phyloP scores from a whole-genome alignment of 2,888 invertebrate genomes.

The Aphelenchoides bicaudatus region DNA sequence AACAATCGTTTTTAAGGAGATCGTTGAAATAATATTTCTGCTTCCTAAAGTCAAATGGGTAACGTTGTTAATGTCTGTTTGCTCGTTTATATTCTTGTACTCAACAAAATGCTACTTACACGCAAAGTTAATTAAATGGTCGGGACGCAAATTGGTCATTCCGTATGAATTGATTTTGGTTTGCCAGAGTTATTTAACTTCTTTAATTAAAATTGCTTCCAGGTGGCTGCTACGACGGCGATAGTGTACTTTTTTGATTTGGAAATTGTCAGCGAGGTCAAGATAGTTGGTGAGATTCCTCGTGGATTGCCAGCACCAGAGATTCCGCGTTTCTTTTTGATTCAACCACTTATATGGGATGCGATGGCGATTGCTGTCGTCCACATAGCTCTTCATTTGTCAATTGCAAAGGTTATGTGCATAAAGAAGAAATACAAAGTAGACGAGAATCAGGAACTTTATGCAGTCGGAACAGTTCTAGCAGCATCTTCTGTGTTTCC shows the following conservation, averaged over 20 bases:
- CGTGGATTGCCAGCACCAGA: slow-evolving; percentile 58
- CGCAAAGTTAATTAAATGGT: slow-evolving; percentile 22
- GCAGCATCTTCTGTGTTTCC: slow-evolving; percentile 67
- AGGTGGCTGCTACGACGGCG: slow-evolving; percentile 45
- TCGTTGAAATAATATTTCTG: slow-evolving; percentile 3
- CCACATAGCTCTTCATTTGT: slow-evolving; percentile 63
- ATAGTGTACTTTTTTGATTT: slow-evolving; percentile 59
- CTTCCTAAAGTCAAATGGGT: slow-evolving; percentile 14
- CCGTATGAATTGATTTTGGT: slow-evolving; percentile 35
- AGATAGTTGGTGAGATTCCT: slow-evolving; percentile 62
- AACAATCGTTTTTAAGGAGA: neutral
- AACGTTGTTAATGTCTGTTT: slow-evolving; percentile 11
- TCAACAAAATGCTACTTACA: slow-evolving; percentile 29
- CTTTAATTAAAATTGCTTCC: neutral
- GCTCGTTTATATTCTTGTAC: slow-evolving; percentile 25
- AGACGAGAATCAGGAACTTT: slow-evolving; percentile 34
- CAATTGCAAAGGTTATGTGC: slow-evolving; percentile 63
- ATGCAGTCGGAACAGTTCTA: slow-evolving; percentile 65
- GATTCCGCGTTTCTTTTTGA: slow-evolving; percentile 27
- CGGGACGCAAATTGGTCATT: slow-evolving; percentile 23
- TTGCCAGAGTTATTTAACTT: neutral
- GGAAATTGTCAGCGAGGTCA: slow-evolving; percentile 54
- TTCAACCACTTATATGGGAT: slow-evolving; percentile 60
- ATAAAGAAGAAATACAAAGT: neutral
- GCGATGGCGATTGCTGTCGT: slow-evolving; percentile 63